These are phyloP conservation scores for Agrochola macilenta DNA, from an alignment of 2,888 invertebrate species.

Conservation along the genomic window DNA sequence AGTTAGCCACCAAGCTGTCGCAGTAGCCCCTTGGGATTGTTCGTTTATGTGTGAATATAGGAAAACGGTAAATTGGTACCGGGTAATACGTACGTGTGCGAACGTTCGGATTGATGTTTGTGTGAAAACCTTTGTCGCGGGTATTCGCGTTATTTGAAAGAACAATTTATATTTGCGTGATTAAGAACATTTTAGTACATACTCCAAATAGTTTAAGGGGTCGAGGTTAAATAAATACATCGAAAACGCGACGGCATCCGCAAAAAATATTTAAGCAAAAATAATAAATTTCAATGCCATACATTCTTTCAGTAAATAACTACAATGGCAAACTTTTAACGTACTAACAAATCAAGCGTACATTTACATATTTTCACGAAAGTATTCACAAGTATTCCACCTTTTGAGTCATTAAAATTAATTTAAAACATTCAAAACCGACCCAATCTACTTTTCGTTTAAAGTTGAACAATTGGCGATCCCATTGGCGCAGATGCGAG, in stretches of 20 bases:
- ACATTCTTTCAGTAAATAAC: conserved; percentile 10
- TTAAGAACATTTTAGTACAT: background rate
- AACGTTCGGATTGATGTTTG: background rate
- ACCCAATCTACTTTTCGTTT: conserved; percentile 26
- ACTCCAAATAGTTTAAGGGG: background rate
- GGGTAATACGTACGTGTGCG: background rate
- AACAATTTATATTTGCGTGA: conserved; percentile 6
- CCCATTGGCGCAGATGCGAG: background rate
- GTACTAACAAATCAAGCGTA: background rate
- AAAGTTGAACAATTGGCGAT: conserved; percentile 47
- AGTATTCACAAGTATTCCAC: background rate
- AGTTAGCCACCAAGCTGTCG: conserved; percentile 2
- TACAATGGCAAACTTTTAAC: background rate
- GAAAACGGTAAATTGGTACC: conserved; percentile 17
- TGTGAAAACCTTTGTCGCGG: background rate
- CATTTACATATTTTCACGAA: background rate
- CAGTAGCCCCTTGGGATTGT: conserved; percentile 2
- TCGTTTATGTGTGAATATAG: background rate
- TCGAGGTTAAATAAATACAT: conserved; percentile 21
- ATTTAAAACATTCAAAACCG: conserved; percentile 4
- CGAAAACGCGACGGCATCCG: conserved; percentile 7
- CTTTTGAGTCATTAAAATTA: background rate
- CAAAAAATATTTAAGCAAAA: too few species aligned
- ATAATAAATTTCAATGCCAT: conserved; percentile 1
- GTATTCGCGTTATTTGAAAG: background rate